Conservation (phyloP, 2,797 vertebrate genomes). For the Lepidocolaptes lacrymiger region DNA sequence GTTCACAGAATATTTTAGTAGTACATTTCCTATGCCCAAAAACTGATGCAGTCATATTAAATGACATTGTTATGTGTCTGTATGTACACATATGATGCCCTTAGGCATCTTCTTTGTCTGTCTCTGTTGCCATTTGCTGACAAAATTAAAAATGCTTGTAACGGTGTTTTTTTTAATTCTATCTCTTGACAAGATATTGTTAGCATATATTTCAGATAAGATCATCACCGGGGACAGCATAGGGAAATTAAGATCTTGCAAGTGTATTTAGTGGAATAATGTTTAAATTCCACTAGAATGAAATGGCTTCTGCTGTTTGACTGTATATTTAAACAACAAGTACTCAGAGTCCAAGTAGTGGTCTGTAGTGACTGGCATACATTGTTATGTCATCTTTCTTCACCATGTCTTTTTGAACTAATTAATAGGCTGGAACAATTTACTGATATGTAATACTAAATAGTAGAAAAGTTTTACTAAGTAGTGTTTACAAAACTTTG, state of each 20-base stretch:
- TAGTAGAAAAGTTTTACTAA: slow-evolving; percentile 15
- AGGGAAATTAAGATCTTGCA: not conserved
- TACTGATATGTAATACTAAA: slow-evolving; percentile 2
- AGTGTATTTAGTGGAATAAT: not conserved
- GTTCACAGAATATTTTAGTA: not conserved
- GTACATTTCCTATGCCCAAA: not conserved
- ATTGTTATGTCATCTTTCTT: not conserved
- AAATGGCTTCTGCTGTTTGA: not conserved
- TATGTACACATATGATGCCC: not conserved
- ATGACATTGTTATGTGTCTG: not conserved
- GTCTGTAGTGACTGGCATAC: not conserved
- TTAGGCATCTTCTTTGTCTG: not conserved
- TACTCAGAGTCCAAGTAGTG: not conserved
- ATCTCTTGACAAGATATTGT: not conserved
- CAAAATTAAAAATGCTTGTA: not conserved
- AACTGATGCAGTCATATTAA: not conserved
- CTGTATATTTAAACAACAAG: not conserved
- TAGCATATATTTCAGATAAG: not conserved
- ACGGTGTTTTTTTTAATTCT: not conserved
- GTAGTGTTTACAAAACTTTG: not conserved
- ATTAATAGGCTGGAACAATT: slow-evolving; percentile 19
- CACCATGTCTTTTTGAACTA: not conserved
- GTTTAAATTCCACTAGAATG: not conserved
- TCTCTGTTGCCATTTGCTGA: not conserved
- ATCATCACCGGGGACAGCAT: not conserved